Evolutionary conservation across 2,797 vertebrate genomes (phyloP), one percentile per base, ranked within the genome.

Genomic region (Pterois miles): DNA sequence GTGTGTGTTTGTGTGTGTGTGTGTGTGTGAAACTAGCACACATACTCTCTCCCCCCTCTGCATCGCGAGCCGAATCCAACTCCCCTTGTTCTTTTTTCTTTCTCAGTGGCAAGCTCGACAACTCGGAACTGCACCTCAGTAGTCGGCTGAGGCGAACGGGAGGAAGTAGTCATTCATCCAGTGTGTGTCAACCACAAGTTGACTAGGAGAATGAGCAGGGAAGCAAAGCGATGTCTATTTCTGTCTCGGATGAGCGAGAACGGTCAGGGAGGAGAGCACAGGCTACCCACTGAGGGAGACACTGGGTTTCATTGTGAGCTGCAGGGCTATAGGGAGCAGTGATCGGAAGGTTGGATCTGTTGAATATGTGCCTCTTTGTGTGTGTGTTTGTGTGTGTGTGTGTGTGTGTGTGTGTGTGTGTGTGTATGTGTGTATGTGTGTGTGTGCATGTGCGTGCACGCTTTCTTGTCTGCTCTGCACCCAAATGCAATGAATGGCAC

Each of bases 321-420:
- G 48, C 88, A 11, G 92, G 92, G 92, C 89, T 82, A 38, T 69
- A 53, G 88, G 88, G 85, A 86, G 91, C 92, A 92, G 91, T 93
- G 92, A 92, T 92, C 85, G 91, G 91, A 93, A 90, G 92, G 93
- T 90, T 92, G 90, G 92, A 91, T 90, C 85, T 91, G 86, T 86
- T 90, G 88, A 88, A 88, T 86, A 74, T 75, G 85, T 82, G 88
- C 65, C 22, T 76, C 50, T 82, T 13, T 65, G 63, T 80, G 60
- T 63, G 74, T 76, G 63, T 82, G 82, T 78, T 36, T 75, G 71
- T 62, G 34, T 68, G 54, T 69, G 56, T 78, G 58, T 80, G 66
- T 57, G 65, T 71, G 80, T 63, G 63, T 53, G 52, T 53, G 66
- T 56, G 68, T 64, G 71, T 54, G 76, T 65, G 22, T 58, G 63